A percentile compares a stretch with the other conserved stretches of the same genome.
Conservation (phyloP, 2,888 invertebrate species). For the Ormyrus pomaceus region DNA sequence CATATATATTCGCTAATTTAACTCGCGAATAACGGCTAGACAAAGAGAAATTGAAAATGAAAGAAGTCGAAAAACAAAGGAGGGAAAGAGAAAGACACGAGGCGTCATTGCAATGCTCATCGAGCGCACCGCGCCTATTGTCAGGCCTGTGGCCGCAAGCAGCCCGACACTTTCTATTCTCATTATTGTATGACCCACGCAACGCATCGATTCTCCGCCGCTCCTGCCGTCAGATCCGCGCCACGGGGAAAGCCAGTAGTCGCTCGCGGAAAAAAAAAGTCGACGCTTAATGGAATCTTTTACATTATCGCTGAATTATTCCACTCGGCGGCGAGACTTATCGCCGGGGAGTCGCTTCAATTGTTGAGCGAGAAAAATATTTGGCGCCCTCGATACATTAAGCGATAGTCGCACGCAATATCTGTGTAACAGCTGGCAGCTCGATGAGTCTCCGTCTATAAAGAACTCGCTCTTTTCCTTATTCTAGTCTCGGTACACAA, state of each 20-base stretch:
- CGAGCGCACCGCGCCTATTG: constrained; percentile 41
- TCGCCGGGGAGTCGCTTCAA: not conserved
- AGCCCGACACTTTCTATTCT: constrained; percentile 54
- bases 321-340: constrained; percentile 11
- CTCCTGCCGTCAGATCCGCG: not conserved
- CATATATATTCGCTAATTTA: constrained; percentile 5
- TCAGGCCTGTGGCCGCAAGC: constrained; percentile 7
- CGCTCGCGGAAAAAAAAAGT: not conserved
- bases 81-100: constrained; percentile 33
- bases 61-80: constrained; percentile 38
- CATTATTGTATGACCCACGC: constrained; percentile 50
- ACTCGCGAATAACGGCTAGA: constrained; percentile 7
- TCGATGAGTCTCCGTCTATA: no score
- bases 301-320: constrained; percentile 11
- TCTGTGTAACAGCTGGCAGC: not conserved
- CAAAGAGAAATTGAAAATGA: constrained; percentile 20
- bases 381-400: constrained; percentile 3
- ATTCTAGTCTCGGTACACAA: no score
- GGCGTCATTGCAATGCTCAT: constrained; percentile 41
- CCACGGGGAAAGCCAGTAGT: not conserved
- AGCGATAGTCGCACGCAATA: not conserved
- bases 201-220: constrained; percentile 1
- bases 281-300: not conserved
- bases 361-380: not conserved
- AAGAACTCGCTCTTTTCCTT: no score